Evolutionary conservation across 2,797 vertebrate species (phyloP), one percentile per base, ranked within the genome.

Genomic region (Amblyraja radiata): DNA sequence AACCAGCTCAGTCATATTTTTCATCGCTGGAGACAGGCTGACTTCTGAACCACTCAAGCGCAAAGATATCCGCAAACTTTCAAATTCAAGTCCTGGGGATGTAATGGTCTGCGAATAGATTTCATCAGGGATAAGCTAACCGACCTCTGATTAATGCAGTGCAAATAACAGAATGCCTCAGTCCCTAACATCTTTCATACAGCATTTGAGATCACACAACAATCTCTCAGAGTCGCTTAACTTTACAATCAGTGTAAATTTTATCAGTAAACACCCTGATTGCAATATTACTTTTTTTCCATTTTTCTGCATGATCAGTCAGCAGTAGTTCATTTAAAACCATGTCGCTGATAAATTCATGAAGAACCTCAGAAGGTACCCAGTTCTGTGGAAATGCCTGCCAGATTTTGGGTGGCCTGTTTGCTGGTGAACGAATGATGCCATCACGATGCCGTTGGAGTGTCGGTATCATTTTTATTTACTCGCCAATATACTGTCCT

Each of bases 91-190:
- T 74, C 32, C 71, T 28, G 71, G 73, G 68, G 23, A 76, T 76
- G 90, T 76, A 92, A 92, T 92, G 39, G 36, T 28, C 90, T 92
- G 90, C 46, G 54, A 92, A 92, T 92, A 92, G 90, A 54, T 76
- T 92, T 76, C 65, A 92, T 54, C 58, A 28, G 46, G 25, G 90
- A 76, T 92, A 92, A 92, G 46, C 39, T 54, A 28, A 92, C 14
- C 10, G 1, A 92, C 21, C 28, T 36, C 90, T 92, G 90, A 92
- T 76, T 58, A 92, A 92, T 74, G 39, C 3, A 58, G 13, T 76
- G 14, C 25, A 76, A 92, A 54, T 39, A 92, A 76, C 73, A n/a
- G 13, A 92, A 54, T 46, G 7, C n/a, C 73, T n/a, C 21, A 18
- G 25, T 58, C 23, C 36, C 54, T 54, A 14, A 92, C 25, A 14